Base-by-base conservation (phyloP, 2,113 vertebrate species). In the Platysteira castanea region DNA sequence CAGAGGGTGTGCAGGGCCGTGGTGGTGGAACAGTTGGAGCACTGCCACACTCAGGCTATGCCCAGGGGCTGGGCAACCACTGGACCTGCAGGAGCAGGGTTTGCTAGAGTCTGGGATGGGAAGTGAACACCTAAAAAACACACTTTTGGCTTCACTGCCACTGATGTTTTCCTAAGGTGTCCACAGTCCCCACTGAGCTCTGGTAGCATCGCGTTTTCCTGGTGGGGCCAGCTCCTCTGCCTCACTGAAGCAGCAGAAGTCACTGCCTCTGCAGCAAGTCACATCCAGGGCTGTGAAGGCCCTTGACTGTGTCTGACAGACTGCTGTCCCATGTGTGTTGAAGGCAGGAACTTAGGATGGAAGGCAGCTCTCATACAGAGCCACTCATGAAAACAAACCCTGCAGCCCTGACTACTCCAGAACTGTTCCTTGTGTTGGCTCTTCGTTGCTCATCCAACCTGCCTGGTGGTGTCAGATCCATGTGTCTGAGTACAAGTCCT, bases 401-500 rank as follows among this genome's bases (percentile, higher is more conserved):
- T 46, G 8, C 24, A 63, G 42, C 37, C 52, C 24, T 54, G 33
- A n/a, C 20, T 64, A 1, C 10, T 80, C 23, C 35, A 31, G 46
- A 42, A 6, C 30, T 11, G 3, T 49, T 61, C 57, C 12, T 53
- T 0, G 0, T 0, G 0, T 22, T 37, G 46, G 7, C 5, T 75
- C 28, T 37, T 37, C 37, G 15, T 41, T 19, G 6, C 27, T 67
- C 4, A 2, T 42, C 50, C 73, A 73, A 41, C 18, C 37, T 60
- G 13, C 6, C 24, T 41, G 12, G 4, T 6, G 12, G 13, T 59
- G 56, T 75, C 35, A 68, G 57, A n/a, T 0, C 2, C 28, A 7
- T 0, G 1, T 56, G 28, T 31, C 15, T 3, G 2, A 49, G 24
- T 20, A 18, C 0, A 0, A 68, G 16, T 75, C 42, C 35, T 71